Evolutionary conservation across 2,888 invertebrate genomes (phyloP), one percentile per base, ranked within the genome.

Genomic region (Hirtodrosophila cameraria): DNA sequence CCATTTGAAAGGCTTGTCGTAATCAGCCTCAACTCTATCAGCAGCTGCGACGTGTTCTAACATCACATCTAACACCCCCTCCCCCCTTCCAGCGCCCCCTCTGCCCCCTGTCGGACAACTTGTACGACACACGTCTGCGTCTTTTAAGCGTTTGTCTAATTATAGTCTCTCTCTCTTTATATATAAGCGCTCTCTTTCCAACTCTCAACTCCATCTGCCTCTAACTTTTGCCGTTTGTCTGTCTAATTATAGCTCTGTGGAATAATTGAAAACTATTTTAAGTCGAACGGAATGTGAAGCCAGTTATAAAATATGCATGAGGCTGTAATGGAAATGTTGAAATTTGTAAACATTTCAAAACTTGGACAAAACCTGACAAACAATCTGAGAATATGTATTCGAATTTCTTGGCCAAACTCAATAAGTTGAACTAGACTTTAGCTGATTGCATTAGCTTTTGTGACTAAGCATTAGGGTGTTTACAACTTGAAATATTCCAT

Each of bases 231-330:
- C 15, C 23, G 2, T 23, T 23, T 31, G 7, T 30, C 7, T 13
- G 36, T 61, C 76, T 77, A 75, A 73, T 66, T 75, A 68, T 77
- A 77, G 76, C 42, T n/a, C n/a, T 52, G 52, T 66, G 73, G 59
- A 70, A 75, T 80, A 76, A 83, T n/a, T 77, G 68, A 65, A 71
- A 68, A 74, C 82, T 82, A 79, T 80, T 78, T 81, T 61, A 63
- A 75, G 78, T 60, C 50, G 18, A n/a, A 67, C 23, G 62, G 30
- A 77, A 58, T 49, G 64, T 49, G 64, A 77, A 69, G 79, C 66
- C 75, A 65, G 83, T 80, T 75, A 80, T 83, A 67, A 80, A 77
- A 80, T 77, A 80, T 80, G 77, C 74, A 66, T 33, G 54, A 53
- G 41, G 61, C 59, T 65, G n/a, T 80, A 76, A 74, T 83, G 69